Conservation (phyloP, 2,797 vertebrate genomes). For the Tangara arthus region DNA sequence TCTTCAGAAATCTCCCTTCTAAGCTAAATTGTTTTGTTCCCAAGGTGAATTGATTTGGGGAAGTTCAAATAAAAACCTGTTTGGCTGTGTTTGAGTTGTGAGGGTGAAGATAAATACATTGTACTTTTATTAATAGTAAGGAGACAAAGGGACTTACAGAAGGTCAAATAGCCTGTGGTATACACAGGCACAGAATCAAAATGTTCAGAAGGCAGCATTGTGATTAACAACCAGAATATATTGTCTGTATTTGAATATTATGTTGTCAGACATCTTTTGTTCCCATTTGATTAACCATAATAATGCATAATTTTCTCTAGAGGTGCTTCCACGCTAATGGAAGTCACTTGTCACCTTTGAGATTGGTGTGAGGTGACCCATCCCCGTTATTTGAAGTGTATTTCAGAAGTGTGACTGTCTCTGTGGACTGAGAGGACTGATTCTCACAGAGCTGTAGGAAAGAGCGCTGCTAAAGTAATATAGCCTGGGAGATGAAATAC, state of each 20-base stretch:
- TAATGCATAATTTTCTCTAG: slow-evolving; percentile 19
- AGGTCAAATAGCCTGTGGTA: background rate
- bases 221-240: background rate
- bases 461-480: background rate
- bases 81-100: slow-evolving; percentile 19
- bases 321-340: background rate
- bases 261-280: background rate
- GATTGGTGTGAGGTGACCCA: background rate
- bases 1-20: background rate
- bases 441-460: background rate
- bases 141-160: background rate
- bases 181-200: background rate
- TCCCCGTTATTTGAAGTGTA: background rate
- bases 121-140: background rate
- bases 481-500: background rate
- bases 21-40: background rate
- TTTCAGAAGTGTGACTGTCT: background rate
- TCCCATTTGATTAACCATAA: slow-evolving; percentile 24
- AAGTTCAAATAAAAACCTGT: slow-evolving; percentile 37
- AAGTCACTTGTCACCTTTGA: background rate
- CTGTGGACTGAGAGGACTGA: background rate
- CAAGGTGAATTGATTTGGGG: slow-evolving; percentile 38
- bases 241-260: background rate
- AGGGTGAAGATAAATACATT: slow-evolving; percentile 36
- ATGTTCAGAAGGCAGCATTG: background rate